These are phyloP conservation scores for Rhorus exstirpatorius DNA, from an alignment of 2,888 invertebrate genomes.

Conservation along the genomic window DNA sequence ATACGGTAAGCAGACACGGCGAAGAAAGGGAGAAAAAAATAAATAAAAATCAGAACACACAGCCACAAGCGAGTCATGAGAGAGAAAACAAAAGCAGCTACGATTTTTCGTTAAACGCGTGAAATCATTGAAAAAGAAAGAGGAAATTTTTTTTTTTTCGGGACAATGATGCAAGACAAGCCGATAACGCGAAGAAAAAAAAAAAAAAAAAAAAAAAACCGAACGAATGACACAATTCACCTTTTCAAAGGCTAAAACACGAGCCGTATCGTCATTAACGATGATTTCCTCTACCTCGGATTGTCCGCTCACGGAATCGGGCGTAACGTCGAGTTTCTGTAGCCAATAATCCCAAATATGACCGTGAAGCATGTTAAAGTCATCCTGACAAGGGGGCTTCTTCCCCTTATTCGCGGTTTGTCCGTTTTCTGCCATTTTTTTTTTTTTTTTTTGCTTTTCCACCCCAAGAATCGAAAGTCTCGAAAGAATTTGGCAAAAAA, in stretches of 20 bases:
- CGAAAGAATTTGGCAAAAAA: neutral
- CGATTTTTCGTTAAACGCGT: neutral
- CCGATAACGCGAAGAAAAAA: constrained; percentile 4
- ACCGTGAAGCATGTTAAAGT: constrained; percentile 63
- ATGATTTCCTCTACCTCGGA: constrained; percentile 78
- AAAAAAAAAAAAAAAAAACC: constrained; percentile 26
- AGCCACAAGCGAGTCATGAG: neutral
- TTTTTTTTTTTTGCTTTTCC: too few species aligned
- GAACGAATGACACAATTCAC: constrained; percentile 63
- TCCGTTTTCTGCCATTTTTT: constrained; percentile 70
- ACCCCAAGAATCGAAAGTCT: neutral
- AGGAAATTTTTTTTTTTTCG: too few species aligned
- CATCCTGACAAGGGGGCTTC: constrained; percentile 61
- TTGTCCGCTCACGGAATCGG: constrained; percentile 80
- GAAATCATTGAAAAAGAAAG: constrained; percentile 5
- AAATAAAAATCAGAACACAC: neutral
- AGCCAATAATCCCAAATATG: constrained; percentile 80
- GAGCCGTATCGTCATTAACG: constrained; percentile 33
- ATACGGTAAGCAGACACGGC: neutral
- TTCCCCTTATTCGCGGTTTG: constrained; percentile 55
- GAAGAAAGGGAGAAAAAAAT: neutral
- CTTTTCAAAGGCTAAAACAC: constrained; percentile 60
- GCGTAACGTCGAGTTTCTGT: constrained; percentile 81
- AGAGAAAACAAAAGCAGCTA: neutral
- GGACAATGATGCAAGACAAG: constrained; percentile 15